Evolutionary conservation across 2,888 invertebrate genomes (phyloP).

Genomic region (Malthinus flaveolus): DNA sequence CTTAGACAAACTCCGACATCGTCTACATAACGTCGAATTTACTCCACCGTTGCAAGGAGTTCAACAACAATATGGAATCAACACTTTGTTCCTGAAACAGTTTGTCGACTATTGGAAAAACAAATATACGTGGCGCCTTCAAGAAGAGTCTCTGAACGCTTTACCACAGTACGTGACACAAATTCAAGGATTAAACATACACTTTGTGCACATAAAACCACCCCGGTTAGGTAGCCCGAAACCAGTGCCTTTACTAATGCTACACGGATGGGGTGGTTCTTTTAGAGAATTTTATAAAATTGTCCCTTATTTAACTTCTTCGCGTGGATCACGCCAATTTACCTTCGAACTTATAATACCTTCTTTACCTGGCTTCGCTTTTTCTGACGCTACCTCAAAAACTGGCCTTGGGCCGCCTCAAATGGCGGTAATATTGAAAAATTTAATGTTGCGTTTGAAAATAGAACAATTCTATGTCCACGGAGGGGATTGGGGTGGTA

Average conservation of each 20-base stretch:
- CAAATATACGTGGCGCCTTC: conserved; percentile 68
- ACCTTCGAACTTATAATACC: conserved; percentile 69
- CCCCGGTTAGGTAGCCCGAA: conserved; percentile 37
- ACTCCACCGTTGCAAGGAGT: conserved; percentile 64
- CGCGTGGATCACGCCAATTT: conserved; percentile 58
- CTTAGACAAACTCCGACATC: conserved; percentile 59
- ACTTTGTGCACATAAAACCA: conserved; percentile 68
- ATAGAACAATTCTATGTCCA: conserved; percentile 69
- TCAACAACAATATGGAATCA: conserved; percentile 82
- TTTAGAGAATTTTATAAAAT: conserved; percentile 80
- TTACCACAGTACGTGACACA: conserved; percentile 71
- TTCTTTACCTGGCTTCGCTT: conserved; percentile 60
- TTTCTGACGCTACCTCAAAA: conserved; percentile 60
- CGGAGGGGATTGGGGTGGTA: conserved; percentile 83
- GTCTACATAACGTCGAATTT: conserved; percentile 57
- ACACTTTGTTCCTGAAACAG: conserved; percentile 66
- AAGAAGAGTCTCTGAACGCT: conserved; percentile 64
- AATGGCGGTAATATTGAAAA: conserved; percentile 63
- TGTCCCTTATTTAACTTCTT: conserved; percentile 66
- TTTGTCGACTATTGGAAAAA: conserved; percentile 79
- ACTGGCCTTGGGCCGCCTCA: conserved; percentile 65
- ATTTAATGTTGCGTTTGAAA: conserved; percentile 71
- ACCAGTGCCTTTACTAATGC: conserved; percentile 68
- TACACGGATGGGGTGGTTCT: conserved; percentile 92
- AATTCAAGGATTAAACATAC: conserved; percentile 71